These are phyloP conservation scores for Actinia equina DNA, from an alignment of 64 coral and sea anemone species.

Conservation along the genomic window DNA sequence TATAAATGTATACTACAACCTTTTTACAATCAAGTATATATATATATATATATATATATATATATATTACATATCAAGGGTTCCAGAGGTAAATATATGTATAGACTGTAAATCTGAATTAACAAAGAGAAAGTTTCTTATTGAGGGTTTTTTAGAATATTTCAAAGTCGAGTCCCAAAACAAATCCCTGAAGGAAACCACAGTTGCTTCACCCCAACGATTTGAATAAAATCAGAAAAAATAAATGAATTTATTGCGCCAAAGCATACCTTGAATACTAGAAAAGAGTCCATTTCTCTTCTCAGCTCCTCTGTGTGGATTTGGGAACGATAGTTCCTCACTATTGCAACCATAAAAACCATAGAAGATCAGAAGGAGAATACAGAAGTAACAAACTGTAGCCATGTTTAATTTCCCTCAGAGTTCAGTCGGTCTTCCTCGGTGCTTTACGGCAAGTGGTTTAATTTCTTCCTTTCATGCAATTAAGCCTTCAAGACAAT, in stretches of 20 bases:
- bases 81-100: too few relatives aligned
- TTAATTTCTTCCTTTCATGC: not conserved
- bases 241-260: not conserved
- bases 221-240: too few relatives aligned
- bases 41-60: too few relatives aligned
- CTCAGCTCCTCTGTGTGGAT: not conserved
- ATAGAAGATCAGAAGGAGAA: not conserved
- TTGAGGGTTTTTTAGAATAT: too few relatives aligned
- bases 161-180: too few relatives aligned
- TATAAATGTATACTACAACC: too few relatives aligned
- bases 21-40: too few relatives aligned
- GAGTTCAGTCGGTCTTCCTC: not conserved
- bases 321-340: not conserved
- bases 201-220: too few relatives aligned
- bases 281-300: not conserved
- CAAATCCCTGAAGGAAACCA: too few relatives aligned
- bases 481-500: not conserved
- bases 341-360: not conserved
- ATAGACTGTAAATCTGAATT: too few relatives aligned
- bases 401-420: not conserved
- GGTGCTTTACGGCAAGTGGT: not conserved
- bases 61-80: too few relatives aligned
- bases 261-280: not conserved
- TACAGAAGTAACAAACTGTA: not conserved
- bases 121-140: too few relatives aligned